phyloP scores from a whole-genome alignment of 2,113 vertebrate species.

The Talpa occidentalis region DNA sequence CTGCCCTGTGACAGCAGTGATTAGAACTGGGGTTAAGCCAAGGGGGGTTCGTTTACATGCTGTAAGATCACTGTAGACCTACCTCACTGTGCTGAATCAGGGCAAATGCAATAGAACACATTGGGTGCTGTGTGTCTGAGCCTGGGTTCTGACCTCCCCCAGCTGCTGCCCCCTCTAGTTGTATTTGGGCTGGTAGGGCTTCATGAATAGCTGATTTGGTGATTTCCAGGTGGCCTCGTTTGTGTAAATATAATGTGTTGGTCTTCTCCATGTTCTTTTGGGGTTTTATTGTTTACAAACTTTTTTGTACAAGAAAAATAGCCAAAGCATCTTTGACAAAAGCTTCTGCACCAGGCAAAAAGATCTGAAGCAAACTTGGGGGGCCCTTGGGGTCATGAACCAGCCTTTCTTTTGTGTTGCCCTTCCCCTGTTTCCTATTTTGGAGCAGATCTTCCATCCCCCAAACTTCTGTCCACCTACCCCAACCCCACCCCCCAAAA shows the following conservation, averaged over 20 bases:
- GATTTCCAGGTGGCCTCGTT: slow-evolving; percentile 82
- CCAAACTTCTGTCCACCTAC: neutral
- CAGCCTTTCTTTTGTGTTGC: slow-evolving; percentile 39
- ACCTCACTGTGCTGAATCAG: slow-evolving; percentile 82
- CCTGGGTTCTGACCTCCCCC: slow-evolving; percentile 69
- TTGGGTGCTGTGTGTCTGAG: slow-evolving; percentile 72
- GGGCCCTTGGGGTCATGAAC: slow-evolving; percentile 38
- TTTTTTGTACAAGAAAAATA: slow-evolving; percentile 75
- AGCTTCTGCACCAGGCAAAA: slow-evolving; percentile 76
- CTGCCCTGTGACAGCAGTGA: slow-evolving; percentile 62
- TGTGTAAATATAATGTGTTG: slow-evolving; percentile 85
- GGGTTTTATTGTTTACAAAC: slow-evolving; percentile 88
- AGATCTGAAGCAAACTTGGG: slow-evolving; percentile 60
- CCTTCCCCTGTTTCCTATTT: neutral
- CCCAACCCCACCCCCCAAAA: neutral
- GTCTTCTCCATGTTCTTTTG: slow-evolving; percentile 80
- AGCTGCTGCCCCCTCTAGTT: slow-evolving; percentile 71
- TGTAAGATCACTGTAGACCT: slow-evolving; percentile 74
- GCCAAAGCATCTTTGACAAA: slow-evolving; percentile 81
- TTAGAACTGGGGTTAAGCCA: slow-evolving; percentile 67
- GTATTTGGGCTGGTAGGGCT: slow-evolving; percentile 77
- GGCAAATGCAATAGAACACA: slow-evolving; percentile 87
- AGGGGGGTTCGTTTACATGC: slow-evolving; percentile 67
- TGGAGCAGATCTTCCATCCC: neutral
- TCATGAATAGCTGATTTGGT: slow-evolving; percentile 73